Conservation (phyloP, 2,113 vertebrate species). For the Ranitomeya variabilis region DNA sequence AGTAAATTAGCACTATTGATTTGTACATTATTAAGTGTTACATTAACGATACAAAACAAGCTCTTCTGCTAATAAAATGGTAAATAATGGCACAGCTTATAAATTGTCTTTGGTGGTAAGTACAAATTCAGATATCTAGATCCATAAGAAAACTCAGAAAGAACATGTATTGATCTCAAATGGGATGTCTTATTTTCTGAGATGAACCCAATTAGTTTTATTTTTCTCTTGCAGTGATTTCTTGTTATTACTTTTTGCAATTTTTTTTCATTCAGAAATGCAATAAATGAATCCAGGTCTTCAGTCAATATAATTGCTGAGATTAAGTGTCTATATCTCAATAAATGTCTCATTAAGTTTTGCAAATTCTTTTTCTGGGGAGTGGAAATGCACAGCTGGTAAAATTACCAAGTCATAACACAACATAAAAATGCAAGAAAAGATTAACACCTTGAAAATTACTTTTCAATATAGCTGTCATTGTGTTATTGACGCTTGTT, state of each 20-base stretch:
- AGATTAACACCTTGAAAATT: neutral
- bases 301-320: neutral
- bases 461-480: neutral
- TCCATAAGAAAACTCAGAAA: neutral
- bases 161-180: neutral
- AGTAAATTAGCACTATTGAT: too few species aligned
- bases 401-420: neutral
- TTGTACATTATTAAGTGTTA: too few species aligned
- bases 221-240: neutral
- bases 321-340: slow-evolving; percentile 14
- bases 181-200: neutral
- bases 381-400: neutral
- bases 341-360: neutral
- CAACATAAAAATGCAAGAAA: neutral
- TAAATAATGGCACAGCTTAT: neutral
- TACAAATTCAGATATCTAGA: neutral
- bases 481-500: neutral
- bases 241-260: neutral
- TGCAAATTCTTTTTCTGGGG: neutral
- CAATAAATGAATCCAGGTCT: neutral
- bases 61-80: too few species aligned
- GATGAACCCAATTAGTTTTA: neutral
- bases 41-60: too few species aligned
- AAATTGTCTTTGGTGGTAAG: neutral
- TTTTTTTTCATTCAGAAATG: neutral